Percentiles rank a stretch among this genome's conserved stretches.
These are phyloP conservation scores for Macaca mulatta DNA, from an alignment of 2,113 vertebrate species.

Conservation along the genomic window DNA sequence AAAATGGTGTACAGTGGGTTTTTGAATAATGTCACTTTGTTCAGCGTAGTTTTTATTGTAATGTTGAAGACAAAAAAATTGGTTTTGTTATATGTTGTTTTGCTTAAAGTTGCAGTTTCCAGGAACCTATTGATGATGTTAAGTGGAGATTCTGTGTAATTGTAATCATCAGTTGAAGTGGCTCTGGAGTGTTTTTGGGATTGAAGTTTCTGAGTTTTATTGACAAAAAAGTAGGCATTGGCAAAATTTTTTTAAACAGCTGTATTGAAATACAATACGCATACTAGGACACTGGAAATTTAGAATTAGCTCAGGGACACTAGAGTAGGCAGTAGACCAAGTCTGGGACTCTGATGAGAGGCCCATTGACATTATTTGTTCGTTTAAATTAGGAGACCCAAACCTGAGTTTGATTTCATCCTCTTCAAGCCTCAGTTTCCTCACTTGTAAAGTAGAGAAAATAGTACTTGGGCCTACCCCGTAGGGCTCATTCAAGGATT, in stretches of 20 bases:
- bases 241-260: neutral
- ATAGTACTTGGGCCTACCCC: neutral
- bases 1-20: neutral
- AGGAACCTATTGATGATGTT: neutral
- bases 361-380: neutral
- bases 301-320: neutral
- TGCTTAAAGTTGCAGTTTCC: neutral
- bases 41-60: neutral
- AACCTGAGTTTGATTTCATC: neutral
- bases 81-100: neutral
- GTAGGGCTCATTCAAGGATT: neutral
- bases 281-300: neutral
- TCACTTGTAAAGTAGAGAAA: neutral
- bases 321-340: neutral
- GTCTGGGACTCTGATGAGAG: neutral
- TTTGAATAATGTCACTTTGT: neutral
- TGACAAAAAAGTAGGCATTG: conserved; percentile 21
- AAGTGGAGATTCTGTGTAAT: neutral
- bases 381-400: neutral
- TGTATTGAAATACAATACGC: neutral
- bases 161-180: neutral
- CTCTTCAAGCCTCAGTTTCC: conserved; percentile 6
- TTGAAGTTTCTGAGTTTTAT: conserved; percentile 20
- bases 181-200: neutral
- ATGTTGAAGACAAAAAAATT: neutral